phyloP scores from a whole-genome alignment of 37 sponge, comb jelly and placozoan species.

The Hexactinellida sp. region DNA sequence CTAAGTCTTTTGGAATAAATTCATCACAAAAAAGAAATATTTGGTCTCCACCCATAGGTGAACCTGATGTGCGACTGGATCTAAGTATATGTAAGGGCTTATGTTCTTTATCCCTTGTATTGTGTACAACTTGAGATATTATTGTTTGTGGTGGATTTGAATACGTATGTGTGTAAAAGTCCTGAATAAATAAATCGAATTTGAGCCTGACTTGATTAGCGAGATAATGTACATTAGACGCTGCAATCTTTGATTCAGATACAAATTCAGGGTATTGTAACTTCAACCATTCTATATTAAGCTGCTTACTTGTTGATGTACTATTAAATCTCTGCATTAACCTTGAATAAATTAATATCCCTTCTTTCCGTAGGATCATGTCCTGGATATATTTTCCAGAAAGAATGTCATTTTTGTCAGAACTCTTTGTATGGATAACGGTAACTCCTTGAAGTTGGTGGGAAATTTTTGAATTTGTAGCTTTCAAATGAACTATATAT shows the following conservation, averaged over 20 bases:
- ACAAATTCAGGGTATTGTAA: background rate
- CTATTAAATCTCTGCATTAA: background rate
- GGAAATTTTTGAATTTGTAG: background rate
- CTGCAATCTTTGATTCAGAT: background rate
- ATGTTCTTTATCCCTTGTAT: constrained; percentile 1
- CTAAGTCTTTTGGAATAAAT: constrained; percentile 6
- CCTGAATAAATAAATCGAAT: background rate
- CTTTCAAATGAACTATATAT: background rate
- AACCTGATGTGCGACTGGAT: background rate
- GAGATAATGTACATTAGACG: background rate
- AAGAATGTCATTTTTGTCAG: background rate
- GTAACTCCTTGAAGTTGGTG: constrained; percentile 9
- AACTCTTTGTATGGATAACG: background rate
- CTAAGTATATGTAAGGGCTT: background rate
- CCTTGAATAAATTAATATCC: background rate
- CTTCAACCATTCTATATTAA: background rate
- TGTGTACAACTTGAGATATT: background rate
- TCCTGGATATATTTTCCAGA: background rate
- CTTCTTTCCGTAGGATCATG: background rate
- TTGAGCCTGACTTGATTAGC: background rate
- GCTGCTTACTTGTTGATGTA: background rate
- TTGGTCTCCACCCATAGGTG: background rate
- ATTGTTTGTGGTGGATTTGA: background rate
- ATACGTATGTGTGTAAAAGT: background rate
- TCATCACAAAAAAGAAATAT: constrained; percentile 10